These are phyloP conservation scores for Drepanosiphum platanoidis DNA, from an alignment of 2,888 invertebrate genomes.

Conservation along the genomic window DNA sequence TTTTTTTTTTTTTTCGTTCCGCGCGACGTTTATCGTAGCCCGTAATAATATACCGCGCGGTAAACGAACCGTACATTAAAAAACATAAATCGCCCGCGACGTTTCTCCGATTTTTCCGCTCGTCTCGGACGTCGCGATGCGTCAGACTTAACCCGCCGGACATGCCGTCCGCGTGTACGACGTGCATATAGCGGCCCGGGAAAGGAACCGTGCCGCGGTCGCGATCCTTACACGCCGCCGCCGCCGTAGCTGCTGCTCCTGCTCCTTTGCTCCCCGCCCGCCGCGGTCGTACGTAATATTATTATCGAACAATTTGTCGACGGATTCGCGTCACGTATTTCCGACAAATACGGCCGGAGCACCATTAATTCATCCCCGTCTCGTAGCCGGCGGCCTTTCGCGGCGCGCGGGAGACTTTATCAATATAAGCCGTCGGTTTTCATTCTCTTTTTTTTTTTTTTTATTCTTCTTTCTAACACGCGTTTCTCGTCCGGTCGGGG, in stretches of 20 bases:
- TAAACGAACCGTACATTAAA: conserved; percentile 16
- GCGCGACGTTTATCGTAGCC: no score
- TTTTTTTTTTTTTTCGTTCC: no score
- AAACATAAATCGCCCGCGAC: conserved; percentile 31
- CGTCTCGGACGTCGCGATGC: conserved; percentile 4
- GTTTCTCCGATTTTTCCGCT: conserved; percentile 36
- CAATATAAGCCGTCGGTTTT: not conserved
- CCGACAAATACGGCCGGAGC: not conserved
- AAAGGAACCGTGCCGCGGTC: no score
- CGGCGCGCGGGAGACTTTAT: not conserved
- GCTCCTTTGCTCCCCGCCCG: not conserved
- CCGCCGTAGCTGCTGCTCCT: not conserved
- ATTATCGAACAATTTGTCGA: not conserved
- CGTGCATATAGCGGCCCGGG: no score
- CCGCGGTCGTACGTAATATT: not conserved
- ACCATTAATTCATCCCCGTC: not conserved
- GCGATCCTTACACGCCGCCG: not conserved
- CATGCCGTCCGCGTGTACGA: no score
- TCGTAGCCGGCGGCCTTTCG: not conserved
- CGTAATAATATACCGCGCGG: not conserved
- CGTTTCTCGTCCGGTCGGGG: no score
- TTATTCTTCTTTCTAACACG: no score
- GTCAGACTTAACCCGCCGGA: conserved; percentile 25
- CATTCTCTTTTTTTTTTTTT: no score
- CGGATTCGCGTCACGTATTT: conserved; percentile 38